These are phyloP conservation scores for Mobula hypostoma DNA, from an alignment of 2,113 vertebrate species.

Conservation along the genomic window DNA sequence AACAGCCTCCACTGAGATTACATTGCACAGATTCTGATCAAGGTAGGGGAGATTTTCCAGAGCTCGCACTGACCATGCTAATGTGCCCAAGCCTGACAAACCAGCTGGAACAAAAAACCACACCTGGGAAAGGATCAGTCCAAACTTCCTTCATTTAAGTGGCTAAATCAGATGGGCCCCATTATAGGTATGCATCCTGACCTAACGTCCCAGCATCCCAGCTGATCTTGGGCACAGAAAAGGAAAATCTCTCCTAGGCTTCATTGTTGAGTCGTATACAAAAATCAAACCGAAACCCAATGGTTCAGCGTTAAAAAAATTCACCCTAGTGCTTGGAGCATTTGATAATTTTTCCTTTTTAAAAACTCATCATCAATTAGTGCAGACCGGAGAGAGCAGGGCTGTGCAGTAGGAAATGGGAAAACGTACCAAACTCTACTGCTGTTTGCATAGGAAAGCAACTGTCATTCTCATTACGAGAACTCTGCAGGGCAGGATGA, in stretches of 20 bases:
- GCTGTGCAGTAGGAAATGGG: background rate
- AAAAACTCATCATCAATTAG: background rate
- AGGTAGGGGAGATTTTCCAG: conserved; percentile 7
- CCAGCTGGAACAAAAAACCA: background rate
- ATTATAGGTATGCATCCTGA: background rate
- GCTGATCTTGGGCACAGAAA: background rate
- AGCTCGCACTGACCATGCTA: background rate
- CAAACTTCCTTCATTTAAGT: background rate
- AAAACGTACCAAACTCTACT: conserved; percentile 1
- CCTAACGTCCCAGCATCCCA: background rate
- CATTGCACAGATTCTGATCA: conserved; percentile 39
- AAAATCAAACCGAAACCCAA: background rate
- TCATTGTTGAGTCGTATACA: background rate
- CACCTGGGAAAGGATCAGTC: background rate
- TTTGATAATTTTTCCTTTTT: conserved; percentile 13
- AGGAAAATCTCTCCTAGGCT: background rate
- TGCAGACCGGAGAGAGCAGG: background rate
- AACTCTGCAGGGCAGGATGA: background rate
- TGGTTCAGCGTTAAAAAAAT: background rate
- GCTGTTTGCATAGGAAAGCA: conserved; percentile 27
- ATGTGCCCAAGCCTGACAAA: background rate
- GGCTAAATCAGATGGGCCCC: background rate
- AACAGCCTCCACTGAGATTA: conserved; percentile 31
- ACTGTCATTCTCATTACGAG: background rate
- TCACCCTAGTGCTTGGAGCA: conserved; percentile 13